These are phyloP conservation scores for Sphaerophoria rueppellii DNA, from an alignment of 2,888 invertebrate genomes.

Conservation along the genomic window DNA sequence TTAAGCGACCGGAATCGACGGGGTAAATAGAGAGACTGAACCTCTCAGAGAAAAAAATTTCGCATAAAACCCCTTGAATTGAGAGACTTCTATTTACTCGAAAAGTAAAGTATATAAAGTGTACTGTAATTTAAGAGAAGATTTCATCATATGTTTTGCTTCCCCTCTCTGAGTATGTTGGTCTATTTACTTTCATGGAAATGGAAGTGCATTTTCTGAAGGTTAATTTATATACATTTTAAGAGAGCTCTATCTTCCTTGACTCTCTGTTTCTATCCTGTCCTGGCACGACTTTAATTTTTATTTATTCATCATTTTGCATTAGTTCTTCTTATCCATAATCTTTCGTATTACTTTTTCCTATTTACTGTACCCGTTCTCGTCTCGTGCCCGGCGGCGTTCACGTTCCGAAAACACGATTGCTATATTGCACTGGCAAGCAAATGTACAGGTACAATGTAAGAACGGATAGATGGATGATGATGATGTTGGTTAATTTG, in stretches of 20 bases:
- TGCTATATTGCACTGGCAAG: constrained; percentile 44
- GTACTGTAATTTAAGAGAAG: constrained; percentile 44
- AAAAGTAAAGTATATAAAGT: constrained; percentile 39
- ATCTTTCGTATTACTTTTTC: constrained; percentile 55
- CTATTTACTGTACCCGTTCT: constrained; percentile 61
- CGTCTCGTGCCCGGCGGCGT: no score
- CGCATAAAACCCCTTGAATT: constrained; percentile 71
- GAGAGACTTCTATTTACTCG: constrained; percentile 29
- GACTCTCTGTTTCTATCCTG: neutral
- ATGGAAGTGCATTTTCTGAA: constrained; percentile 14
- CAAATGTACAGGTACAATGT: constrained; percentile 37
- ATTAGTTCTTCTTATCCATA: constrained; percentile 2
- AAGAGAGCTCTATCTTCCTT: neutral
- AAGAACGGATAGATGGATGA: constrained; percentile 59
- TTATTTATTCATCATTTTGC: constrained; percentile 12
- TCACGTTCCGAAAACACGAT: no score
- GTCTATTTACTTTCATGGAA: constrained; percentile 23
- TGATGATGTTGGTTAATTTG: constrained; percentile 59
- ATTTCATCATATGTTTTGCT: constrained; percentile 40
- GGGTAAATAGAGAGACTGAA: constrained; percentile 74
- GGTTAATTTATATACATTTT: neutral
- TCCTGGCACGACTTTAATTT: neutral
- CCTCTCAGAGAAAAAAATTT: constrained; percentile 73
- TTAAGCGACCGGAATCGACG: constrained; percentile 74
- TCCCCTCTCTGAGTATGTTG: constrained; percentile 24